Evolutionary conservation across 2,888 invertebrate species (phyloP).

Genomic region (Miltochrista miniata): DNA sequence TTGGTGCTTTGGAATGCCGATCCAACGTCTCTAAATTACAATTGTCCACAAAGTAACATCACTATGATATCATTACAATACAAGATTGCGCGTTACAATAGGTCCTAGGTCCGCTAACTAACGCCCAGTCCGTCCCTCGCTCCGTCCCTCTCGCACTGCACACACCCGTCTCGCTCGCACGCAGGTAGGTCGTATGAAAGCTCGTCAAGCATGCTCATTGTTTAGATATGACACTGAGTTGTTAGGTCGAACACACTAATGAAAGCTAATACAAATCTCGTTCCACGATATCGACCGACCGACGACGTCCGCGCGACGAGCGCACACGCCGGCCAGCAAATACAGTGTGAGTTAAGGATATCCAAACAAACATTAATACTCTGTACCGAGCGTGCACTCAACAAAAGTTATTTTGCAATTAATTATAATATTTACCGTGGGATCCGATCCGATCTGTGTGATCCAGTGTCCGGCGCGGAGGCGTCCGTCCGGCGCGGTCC

Average conservation of each 20-base stretch:
- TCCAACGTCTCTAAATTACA: conserved; percentile 70
- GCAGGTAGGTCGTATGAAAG: conserved; percentile 46
- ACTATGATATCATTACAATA: conserved; percentile 51
- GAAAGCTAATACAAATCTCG: conserved; percentile 50
- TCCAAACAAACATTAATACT: conserved; percentile 60
- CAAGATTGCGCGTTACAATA: conserved; percentile 31
- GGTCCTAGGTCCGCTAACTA: neutral
- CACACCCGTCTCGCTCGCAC: conserved; percentile 17
- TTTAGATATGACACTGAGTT: conserved; percentile 45
- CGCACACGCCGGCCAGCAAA: conserved; percentile 68
- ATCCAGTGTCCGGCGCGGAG: conserved; percentile 30
- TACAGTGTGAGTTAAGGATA: conserved; percentile 68
- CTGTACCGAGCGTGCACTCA: conserved; percentile 76
- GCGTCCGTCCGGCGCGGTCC: conserved; percentile 27
- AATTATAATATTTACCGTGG: conserved; percentile 66
- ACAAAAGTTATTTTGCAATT: conserved; percentile 74
- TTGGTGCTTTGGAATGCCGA: conserved; percentile 80
- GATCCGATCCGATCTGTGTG: neutral
- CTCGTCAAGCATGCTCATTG: conserved; percentile 62
- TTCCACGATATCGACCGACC: conserved; percentile 28
- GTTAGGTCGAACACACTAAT: conserved; percentile 62
- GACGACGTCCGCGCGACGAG: conserved; percentile 45
- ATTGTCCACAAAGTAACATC: conserved; percentile 44
- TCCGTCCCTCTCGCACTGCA: conserved; percentile 6
- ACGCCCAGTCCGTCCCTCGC: neutral